phyloP scores from a whole-genome alignment of 2,113 vertebrate species.

The Lasiurus borealis region DNA sequence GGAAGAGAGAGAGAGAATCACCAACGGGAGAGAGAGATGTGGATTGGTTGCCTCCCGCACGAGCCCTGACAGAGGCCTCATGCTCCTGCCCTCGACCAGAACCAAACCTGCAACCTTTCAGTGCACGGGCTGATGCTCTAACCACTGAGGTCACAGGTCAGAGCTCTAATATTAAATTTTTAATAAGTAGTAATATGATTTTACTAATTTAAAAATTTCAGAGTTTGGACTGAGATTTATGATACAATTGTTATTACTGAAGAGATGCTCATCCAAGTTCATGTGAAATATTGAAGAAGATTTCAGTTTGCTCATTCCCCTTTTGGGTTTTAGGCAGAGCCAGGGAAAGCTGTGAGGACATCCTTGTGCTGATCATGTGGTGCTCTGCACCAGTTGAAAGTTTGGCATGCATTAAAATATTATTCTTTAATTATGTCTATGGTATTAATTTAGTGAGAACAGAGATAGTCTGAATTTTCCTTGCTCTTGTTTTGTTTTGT shows the following conservation, averaged over 20 bases:
- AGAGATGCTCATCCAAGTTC: background rate
- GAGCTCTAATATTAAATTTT: background rate
- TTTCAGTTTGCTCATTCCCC: background rate
- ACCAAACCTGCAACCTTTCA: too few species aligned
- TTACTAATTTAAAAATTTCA: constrained; percentile 23
- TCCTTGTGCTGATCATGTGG: background rate
- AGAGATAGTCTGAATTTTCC: background rate
- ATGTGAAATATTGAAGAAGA: background rate
- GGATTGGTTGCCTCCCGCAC: too few species aligned
- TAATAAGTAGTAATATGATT: background rate
- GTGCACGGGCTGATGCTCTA: rapidly evolving
- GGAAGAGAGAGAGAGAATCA: too few species aligned
- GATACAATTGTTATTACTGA: background rate
- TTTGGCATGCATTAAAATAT: background rate
- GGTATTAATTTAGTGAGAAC: background rate
- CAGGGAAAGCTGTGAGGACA: background rate
- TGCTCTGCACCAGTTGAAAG: background rate
- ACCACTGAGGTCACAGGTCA: too few species aligned
- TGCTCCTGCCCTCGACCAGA: too few species aligned
- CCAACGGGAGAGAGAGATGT: too few species aligned
- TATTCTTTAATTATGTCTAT: background rate
- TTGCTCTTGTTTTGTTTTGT: background rate
- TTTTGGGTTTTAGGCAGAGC: background rate
- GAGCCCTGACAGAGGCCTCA: too few species aligned
- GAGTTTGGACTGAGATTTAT: background rate